Conservation (phyloP, 2,113 vertebrate genomes). For the Plecturocebus donacophilus region DNA sequence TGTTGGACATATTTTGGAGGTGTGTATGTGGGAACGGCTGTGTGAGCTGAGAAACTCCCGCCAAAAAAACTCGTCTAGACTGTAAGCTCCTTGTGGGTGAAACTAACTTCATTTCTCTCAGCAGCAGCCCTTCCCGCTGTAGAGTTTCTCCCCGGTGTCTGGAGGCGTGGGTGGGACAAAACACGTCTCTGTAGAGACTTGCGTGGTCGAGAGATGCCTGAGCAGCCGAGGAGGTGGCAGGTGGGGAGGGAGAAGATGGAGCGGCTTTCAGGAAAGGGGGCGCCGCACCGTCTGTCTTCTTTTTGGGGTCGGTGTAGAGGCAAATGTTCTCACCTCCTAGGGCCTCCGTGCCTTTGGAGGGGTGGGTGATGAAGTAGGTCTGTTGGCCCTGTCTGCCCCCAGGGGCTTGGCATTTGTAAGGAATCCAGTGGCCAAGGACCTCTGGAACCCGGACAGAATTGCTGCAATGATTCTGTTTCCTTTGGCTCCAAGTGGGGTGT, state of each 20-base stretch:
- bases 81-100: conserved; percentile 54
- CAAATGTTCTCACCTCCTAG: background rate
- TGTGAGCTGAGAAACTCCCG: conserved; percentile 57
- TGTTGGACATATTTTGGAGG: background rate
- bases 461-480: background rate
- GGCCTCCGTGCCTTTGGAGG: background rate
- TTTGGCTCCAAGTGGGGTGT: background rate
- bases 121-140: background rate
- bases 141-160: background rate
- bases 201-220: background rate
- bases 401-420: background rate
- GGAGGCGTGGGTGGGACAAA: background rate
- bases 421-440: background rate
- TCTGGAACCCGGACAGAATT: background rate
- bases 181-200: background rate
- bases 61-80: conserved; percentile 59
- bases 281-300: background rate
- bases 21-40: background rate
- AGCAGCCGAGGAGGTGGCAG: background rate
- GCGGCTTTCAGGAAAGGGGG: background rate
- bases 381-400: background rate
- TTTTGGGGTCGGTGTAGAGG: background rate
- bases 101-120: background rate
- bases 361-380: background rate
- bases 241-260: background rate